These are phyloP conservation scores for Scatophagus argus DNA, from an alignment of 2,113 vertebrate species.

Conservation along the genomic window DNA sequence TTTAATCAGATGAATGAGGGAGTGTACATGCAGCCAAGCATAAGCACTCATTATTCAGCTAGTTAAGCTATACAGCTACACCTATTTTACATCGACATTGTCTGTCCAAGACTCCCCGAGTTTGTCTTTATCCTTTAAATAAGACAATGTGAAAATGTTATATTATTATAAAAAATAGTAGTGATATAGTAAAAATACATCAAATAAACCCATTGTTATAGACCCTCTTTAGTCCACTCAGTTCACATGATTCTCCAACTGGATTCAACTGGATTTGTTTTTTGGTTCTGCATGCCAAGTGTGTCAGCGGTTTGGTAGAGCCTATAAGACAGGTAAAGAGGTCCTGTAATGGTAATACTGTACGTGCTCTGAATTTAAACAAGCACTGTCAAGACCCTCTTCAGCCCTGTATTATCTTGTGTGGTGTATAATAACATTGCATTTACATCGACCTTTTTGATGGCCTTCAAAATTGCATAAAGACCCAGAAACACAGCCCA, in stretches of 20 bases:
- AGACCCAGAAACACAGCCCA: slow-evolving; percentile 22
- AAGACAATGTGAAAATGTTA: not conserved
- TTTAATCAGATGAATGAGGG: slow-evolving; percentile 62
- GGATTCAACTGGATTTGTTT: slow-evolving; percentile 48
- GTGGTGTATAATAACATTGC: slow-evolving; percentile 61
- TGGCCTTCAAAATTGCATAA: slow-evolving; percentile 44
- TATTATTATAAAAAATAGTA: too few species aligned
- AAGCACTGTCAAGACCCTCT: slow-evolving; percentile 29
- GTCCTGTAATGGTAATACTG: slow-evolving; percentile 64
- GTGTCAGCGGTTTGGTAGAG: slow-evolving; percentile 36
- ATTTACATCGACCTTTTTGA: slow-evolving; percentile 55
- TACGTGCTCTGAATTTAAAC: slow-evolving; percentile 67
- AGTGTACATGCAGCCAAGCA: slow-evolving; percentile 29
- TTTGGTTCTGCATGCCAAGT: slow-evolving; percentile 50
- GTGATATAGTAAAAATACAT: not conserved
- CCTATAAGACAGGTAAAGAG: slow-evolving; percentile 70
- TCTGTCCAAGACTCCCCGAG: not conserved
- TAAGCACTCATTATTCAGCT: slow-evolving; percentile 37
- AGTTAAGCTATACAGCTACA: slow-evolving; percentile 29
- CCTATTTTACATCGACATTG: slow-evolving; percentile 1
- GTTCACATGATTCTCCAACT: slow-evolving; percentile 26
- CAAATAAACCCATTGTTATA: slow-evolving; percentile 21
- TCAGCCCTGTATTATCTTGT: slow-evolving; percentile 41
- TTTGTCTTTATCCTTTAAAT: not conserved
- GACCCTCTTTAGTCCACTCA: slow-evolving; percentile 13